Evolutionary conservation across 2,113 vertebrate genomes (phyloP).

Genomic region (Phoenicopterus ruber): DNA sequence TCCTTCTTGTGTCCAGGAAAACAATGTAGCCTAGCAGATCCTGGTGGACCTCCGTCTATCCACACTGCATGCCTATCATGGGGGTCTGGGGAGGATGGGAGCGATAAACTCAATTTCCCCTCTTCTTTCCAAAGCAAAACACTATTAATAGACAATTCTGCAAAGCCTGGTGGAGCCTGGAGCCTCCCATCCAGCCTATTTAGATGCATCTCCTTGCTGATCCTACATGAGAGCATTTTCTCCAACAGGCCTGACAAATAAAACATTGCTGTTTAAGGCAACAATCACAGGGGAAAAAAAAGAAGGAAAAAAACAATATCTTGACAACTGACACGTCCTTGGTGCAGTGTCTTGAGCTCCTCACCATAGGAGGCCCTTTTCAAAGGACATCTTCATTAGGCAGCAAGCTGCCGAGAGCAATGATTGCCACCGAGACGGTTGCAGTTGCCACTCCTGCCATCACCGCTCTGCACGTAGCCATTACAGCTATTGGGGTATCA

Average conservation of each 20-base stretch:
- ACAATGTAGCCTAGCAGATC: neutral
- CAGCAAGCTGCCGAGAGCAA: neutral
- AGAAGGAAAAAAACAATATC: too few species aligned
- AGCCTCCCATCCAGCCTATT: neutral
- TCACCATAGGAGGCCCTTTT: neutral
- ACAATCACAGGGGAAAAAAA: neutral
- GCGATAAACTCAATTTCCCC: neutral
- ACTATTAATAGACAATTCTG: neutral
- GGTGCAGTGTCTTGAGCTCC: neutral
- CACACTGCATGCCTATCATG: neutral
- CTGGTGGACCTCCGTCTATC: neutral
- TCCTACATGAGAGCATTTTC: neutral
- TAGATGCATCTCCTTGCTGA: neutral
- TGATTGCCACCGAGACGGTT: neutral
- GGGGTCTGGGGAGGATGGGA: neutral
- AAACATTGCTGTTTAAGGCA: neutral
- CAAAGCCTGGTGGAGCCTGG: neutral
- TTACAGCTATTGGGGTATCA: neutral
- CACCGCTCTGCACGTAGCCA: fast-evolving
- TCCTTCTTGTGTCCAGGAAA: neutral
- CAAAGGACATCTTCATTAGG: neutral
- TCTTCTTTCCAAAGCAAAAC: neutral
- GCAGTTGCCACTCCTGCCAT: neutral
- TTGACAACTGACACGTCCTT: neutral
- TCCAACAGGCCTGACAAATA: neutral